Conservation (phyloP, 2,797 vertebrate genomes). For the Harpagifer antarcticus region DNA sequence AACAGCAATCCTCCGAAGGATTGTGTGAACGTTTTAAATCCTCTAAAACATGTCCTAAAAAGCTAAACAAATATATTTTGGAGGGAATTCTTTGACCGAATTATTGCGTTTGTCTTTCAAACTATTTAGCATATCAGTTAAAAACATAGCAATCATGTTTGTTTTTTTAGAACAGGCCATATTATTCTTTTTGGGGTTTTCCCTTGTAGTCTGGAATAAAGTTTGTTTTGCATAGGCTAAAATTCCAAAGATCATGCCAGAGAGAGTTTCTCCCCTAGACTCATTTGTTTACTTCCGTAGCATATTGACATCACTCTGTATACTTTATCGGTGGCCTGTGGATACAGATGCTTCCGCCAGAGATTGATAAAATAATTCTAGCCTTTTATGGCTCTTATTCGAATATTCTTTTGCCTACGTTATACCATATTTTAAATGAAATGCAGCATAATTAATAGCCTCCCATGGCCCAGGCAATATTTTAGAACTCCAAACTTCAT, state of each 20-base stretch:
- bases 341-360: no score
- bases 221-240: no score
- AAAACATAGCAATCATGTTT: not conserved
- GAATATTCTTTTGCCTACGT: constrained; percentile 43
- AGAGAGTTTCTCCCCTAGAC: no score
- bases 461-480: constrained; percentile 45
- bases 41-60: not conserved
- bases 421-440: constrained; percentile 64
- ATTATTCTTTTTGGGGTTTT: no score
- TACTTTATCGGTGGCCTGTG: no score
- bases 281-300: no score
- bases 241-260: no score
- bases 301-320: no score
- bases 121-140: not conserved
- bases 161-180: not conserved
- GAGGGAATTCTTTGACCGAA: not conserved
- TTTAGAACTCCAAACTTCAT: constrained; percentile 45
- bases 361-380: no score
- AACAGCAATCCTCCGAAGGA: constrained; percentile 37
- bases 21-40: constrained; percentile 26
- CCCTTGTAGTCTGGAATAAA: no score
- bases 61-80: not conserved
- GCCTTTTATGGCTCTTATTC: constrained; percentile 15
- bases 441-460: constrained; percentile 69
- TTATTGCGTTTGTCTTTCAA: constrained; percentile 5